Conservation (phyloP, 2,797 vertebrate species). For the Cetoscarus ocellatus region DNA sequence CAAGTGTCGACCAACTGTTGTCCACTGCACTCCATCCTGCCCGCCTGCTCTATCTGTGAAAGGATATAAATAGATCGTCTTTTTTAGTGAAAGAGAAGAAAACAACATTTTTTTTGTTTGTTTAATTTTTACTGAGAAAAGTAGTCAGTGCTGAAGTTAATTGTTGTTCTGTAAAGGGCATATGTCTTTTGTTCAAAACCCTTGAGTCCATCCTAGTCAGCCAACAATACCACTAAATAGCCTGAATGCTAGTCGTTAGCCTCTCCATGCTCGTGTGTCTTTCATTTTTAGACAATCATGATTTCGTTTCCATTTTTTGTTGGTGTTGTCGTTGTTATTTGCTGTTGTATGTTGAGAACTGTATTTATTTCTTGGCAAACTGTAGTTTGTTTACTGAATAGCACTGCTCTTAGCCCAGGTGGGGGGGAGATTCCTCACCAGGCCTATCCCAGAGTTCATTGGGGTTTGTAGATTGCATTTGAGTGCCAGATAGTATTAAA, state of each 20-base stretch:
- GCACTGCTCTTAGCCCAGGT: constrained; percentile 94
- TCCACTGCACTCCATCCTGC: constrained; percentile 73
- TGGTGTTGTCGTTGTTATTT: constrained; percentile 89
- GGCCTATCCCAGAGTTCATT: constrained; percentile 83
- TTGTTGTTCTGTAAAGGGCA: constrained; percentile 81
- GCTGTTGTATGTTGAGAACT: constrained; percentile 93
- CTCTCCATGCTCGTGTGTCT: constrained; percentile 91
- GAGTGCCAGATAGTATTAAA: constrained; percentile 96
- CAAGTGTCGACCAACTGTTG: constrained; percentile 73
- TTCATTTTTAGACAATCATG: constrained; percentile 99
- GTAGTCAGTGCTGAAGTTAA: constrained; percentile 80
- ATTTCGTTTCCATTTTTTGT: constrained; percentile 73
- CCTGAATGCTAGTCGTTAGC: constrained; percentile 89
- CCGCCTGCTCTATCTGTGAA: constrained; percentile 81
- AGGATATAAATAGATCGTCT: constrained; percentile 81
- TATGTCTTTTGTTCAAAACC: constrained; percentile 63
- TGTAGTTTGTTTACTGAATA: constrained; percentile 98
- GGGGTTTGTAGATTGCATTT: constrained; percentile 91
- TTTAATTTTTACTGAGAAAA: constrained; percentile 68
- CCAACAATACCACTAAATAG: constrained; percentile 91
- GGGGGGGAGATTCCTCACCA: constrained; percentile 80
- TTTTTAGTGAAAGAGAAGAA: constrained; percentile 81
- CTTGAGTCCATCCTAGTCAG: constrained; percentile 77
- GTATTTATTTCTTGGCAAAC: constrained; percentile 99
- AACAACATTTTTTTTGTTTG: constrained; percentile 52